Evolutionary conservation across 2,888 invertebrate genomes (phyloP), one percentile per base, ranked within the genome.

Genomic region (Notocelia uddmanniana): DNA sequence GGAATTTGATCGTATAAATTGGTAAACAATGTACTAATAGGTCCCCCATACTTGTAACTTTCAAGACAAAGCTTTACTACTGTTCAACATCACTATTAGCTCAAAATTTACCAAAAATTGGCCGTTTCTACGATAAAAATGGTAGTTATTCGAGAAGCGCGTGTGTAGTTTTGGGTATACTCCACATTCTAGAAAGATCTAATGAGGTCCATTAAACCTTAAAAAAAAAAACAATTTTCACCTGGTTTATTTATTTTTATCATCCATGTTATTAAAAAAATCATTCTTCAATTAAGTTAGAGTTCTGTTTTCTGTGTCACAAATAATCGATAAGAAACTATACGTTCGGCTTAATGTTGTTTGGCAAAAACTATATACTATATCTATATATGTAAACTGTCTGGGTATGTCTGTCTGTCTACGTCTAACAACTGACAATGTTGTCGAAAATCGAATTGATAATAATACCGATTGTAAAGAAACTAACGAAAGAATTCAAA

Each of bases 391-490:
- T 76, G 73, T 76, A 81, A 80, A 79, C 76, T 82, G 78, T 85
- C 78, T 83, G 82, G 80, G 80, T 85, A 78, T 79, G 76, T 79
- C 79, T 77, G 77, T 74, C 74, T 77, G 77, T 74, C 74, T 69
- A 74, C 73, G 68, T 74, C 74, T 75, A 75, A 74, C 74, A 64
- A 76, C 62, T 89, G 90, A 89, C 90, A 91, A 91, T 93, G 93
- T 93, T 93, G 93, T 92, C 93, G 91, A 86, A 82, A 83, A 83
- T 89, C 89, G 84, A 91, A 93, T 93, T 93, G 93, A 93, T 93
- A 93, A 92, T 92, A 91, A 89, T 84, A 69, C 81, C 82, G 82
- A 79, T 78, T 79, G 82, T 80, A 77, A 81, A 76, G 77, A 82
- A 81, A 81, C 77, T 83, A 83, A 82, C 79, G 70, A 78, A 73